phyloP scores from a whole-genome alignment of 23 tunicate species.

The Trididemnum clinides region DNA sequence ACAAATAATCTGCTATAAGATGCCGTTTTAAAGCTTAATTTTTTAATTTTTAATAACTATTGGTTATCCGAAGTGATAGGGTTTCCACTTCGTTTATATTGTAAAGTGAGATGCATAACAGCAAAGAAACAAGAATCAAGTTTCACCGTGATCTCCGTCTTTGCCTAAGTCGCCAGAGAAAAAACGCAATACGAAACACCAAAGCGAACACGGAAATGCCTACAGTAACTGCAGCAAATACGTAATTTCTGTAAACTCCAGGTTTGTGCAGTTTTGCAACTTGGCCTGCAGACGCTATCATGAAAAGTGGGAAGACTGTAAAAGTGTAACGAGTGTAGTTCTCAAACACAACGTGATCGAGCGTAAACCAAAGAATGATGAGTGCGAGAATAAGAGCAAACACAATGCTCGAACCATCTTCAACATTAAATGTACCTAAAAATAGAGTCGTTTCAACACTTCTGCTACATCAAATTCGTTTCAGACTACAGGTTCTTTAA shows the following conservation, averaged over 20 bases:
- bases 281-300: conserved; percentile 39
- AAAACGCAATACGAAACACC: not conserved
- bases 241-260: conserved; percentile 9
- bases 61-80: no score
- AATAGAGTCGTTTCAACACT: not conserved
- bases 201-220: not conserved
- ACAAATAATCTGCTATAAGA: no score
- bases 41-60: no score
- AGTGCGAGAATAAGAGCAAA: conserved; percentile 41
- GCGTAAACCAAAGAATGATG: conserved; percentile 62
- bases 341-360: conserved; percentile 73
- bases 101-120: no score
- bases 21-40: no score
- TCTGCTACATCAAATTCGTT: no score
- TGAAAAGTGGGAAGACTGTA: conserved; percentile 59
- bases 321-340: conserved; percentile 69
- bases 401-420: conserved; percentile 45
- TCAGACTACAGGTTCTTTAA: no score
- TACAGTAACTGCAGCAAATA: conserved; percentile 27
- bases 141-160: not conserved
- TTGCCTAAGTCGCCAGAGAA: not conserved
- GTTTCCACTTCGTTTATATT: no score
- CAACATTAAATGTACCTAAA: conserved; percentile 43
- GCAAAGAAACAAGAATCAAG: no score
- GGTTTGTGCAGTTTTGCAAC: conserved; percentile 17